A percentile compares a stretch with the other conserved stretches of the same genome.
These are phyloP conservation scores for Bombyx mandarina DNA, from an alignment of 1,140 invertebrate genomes.

Conservation along the genomic window DNA sequence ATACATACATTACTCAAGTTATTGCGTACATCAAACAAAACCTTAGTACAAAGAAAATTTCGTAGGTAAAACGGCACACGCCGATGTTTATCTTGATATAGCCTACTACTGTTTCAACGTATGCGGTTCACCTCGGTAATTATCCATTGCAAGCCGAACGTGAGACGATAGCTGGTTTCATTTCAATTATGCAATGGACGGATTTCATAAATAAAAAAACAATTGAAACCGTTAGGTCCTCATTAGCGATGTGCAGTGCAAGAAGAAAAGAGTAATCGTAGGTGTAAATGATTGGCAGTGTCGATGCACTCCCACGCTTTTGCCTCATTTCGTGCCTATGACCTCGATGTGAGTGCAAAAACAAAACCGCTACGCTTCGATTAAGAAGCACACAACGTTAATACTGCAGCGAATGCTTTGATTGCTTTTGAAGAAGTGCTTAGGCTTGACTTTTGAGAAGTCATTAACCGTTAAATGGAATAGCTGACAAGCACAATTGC, in stretches of 20 bases:
- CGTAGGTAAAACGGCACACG: too few species aligned
- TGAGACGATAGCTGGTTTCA: conserved; percentile 9
- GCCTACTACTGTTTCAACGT: too few species aligned
- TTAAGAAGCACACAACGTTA: neutral
- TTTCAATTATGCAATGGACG: conserved; percentile 25
- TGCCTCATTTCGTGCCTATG: conserved; percentile 22
- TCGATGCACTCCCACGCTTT: conserved; percentile 44
- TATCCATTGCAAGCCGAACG: neutral
- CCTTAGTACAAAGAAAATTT: too few species aligned
- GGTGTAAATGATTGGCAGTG: conserved; percentile 21
- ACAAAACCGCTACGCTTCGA: conserved; percentile 1
- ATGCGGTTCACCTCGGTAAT: too few species aligned
- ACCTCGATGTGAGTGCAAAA: conserved; percentile 22
- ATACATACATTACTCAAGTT: too few species aligned
- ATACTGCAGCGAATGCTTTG: too few species aligned
- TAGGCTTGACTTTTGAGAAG: too few species aligned
- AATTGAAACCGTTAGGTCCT: conserved; percentile 26
- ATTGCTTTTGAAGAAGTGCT: too few species aligned
- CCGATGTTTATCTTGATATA: too few species aligned
- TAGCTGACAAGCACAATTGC: too few species aligned
- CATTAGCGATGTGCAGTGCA: conserved; percentile 20
- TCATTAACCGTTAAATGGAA: too few species aligned
- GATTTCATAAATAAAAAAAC: conserved; percentile 24
- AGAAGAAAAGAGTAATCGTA: conserved; percentile 24
- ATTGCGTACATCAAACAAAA: too few species aligned